Evolutionary conservation across 1,140 invertebrate species (phyloP).

Genomic region (Meloidogyne hapla): DNA sequence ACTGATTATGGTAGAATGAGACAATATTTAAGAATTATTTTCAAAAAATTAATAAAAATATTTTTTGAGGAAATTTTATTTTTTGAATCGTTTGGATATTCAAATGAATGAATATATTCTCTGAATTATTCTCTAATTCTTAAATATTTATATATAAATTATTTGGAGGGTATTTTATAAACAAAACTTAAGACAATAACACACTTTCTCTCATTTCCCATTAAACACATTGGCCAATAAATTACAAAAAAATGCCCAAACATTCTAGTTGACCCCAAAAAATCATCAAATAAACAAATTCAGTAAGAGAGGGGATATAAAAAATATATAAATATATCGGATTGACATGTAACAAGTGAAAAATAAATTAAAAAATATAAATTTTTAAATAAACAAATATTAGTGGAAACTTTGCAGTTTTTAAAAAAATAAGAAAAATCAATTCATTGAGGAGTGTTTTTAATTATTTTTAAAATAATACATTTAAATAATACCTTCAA

Average conservation of each 20-base stretch:
- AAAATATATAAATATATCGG: not conserved
- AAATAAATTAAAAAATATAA: not conserved
- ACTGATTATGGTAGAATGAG: slow-evolving; percentile 7
- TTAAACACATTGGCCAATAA: not conserved
- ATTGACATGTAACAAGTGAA: not conserved
- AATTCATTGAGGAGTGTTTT: no score
- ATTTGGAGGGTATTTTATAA: not conserved
- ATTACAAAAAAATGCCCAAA: not conserved
- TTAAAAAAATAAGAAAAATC: no score
- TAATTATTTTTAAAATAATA: not conserved
- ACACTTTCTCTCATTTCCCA: not conserved
- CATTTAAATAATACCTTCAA: not conserved
- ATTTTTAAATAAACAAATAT: no score
- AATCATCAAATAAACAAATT: not conserved
- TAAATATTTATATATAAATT: not conserved
- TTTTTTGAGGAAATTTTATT: not conserved
- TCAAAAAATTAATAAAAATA: not conserved
- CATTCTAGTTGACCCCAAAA: not conserved
- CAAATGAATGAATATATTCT: no score
- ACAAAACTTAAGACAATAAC: not conserved
- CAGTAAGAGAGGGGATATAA: not conserved
- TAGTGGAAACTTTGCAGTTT: no score
- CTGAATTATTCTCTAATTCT: not conserved
- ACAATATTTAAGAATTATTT: not conserved
- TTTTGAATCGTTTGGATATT: no score